Base-by-base conservation (phyloP, 2,888 invertebrate genomes). In the Chrysomela aeneicollis region DNA sequence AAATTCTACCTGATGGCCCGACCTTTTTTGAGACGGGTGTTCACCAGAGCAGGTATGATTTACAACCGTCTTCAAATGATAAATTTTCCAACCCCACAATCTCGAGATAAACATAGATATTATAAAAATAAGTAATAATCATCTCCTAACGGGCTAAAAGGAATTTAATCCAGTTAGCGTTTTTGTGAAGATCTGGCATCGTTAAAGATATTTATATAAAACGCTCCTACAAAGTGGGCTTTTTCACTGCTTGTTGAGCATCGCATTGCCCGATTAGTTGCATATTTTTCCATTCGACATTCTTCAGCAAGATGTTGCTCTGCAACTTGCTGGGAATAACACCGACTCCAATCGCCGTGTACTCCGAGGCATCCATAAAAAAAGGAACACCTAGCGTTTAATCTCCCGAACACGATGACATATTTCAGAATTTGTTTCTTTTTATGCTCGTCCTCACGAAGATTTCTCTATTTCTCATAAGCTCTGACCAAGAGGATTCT, bases 81-180 rank as follows among this genome's bases (percentile, higher is more conserved):
- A 74, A 75, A 76, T 74, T 71, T 67, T 71, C 68, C 61, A 69
- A 68, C 70, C 71, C 67, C 69, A 68, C 72, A 71, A 72, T 76
- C 70, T 71, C 35, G 67, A 70, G 74, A 69, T 77, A 76, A 76
- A 76, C 74, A 77, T 73, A 75, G 75, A 76, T 74, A 76, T 76
- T 76, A 72, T 47, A 59, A 61, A 59, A 50, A 67, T 64, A 61
- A 63, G 50, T 63, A 61, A 61, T 53, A 66, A 68, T 63, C 51
- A 61, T 62, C 54, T 50, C 32, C 54, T 63, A 67, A 67, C 55
- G 52, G 64, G 61, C 60, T 57, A 53, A 60, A 60, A 35, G 63
- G 63, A 62, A 59, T 61, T 67, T 47, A 59, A 65, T 61, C 61
- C 65, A 58, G 65, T 65, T 58, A 49, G 47, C 21, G 10, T 47